Evolutionary conservation across 1,140 invertebrate genomes (phyloP).

Genomic region (Pomacea maculata): DNA sequence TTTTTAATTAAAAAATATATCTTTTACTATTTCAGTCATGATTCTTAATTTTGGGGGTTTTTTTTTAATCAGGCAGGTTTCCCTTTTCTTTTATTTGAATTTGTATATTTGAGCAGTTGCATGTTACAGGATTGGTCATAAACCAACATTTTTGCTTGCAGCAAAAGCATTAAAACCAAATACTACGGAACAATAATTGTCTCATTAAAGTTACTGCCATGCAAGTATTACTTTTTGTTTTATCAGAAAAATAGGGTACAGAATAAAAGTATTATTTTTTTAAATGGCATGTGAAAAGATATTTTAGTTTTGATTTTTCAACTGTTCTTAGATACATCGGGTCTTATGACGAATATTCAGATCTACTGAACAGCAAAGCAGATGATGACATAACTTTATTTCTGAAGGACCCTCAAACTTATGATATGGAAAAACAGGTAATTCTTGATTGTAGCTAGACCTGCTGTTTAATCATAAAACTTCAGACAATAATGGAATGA

Average conservation of each 20-base stretch:
- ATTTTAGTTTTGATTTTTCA: background rate
- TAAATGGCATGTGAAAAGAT: background rate
- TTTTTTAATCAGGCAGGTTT: no score
- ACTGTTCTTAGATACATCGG: conserved; percentile 68
- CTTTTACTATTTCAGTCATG: background rate
- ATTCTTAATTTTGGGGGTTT: background rate
- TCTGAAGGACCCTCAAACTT: conserved; percentile 65
- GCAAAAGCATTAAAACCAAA: no score
- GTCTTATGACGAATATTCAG: conserved; percentile 74
- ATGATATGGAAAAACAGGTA: no score
- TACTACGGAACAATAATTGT: no score
- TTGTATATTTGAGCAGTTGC: background rate
- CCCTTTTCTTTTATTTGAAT: background rate
- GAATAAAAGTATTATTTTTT: no score
- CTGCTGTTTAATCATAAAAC: no score
- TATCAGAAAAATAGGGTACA: no score
- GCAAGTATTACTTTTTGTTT: no score
- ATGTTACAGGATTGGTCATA: background rate
- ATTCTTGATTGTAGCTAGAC: no score
- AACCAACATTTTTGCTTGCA: background rate
- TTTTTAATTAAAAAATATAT: background rate
- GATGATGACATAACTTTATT: conserved; percentile 74
- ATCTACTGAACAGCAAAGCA: conserved; percentile 77
- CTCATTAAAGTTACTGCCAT: no score
- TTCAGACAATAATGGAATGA: no score